Base-by-base conservation (phyloP, 2,797 vertebrate genomes). In the Peromyscus aztecus region DNA sequence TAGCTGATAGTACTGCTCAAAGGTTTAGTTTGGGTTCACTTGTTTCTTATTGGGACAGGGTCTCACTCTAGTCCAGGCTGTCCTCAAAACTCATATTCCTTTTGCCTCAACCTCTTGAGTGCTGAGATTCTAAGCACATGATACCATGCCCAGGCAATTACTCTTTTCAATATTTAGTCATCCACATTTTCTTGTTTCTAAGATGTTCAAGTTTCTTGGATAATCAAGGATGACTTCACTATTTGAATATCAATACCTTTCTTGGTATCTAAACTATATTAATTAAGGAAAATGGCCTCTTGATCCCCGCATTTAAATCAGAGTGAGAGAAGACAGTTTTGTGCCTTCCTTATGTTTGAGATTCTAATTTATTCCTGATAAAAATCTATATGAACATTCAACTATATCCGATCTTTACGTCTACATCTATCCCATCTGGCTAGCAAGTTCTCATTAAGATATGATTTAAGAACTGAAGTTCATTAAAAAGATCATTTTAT, bases 381-480 rank as follows among this genome's bases (percentile, higher is more conserved):
- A 84, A 97, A 97, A 96, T 91, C 78, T 92, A 77, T 76, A 46
- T 1, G 40, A 69, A 75, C 9, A 95, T 95, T 86, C n/a, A 93
- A 76, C 40, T 77, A 46, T 75, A 94, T 92, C n/a, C 84, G 86
- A 91, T 96, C 97, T 96, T 94, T 96, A 94, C 76, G 94, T 97
- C 96, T 96, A 89, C 88, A 91, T 96, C 96, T 95, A 92, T 91
- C 67, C 89, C 92, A 94, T 98, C 95, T 96, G 82, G 92, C 95
- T 88, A 97, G 97, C 86, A 89, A 96, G 95, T 96, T 91, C 95
- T 97, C 98, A 97, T 98, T 98, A 97, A 97, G 96, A 95, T 96
- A 96, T 98, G 98, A 98, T 98, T 98, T 97, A 98, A 97, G 97
- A 95, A 98, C 97, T 97, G 80, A 95, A 97, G 97, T 98, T 98